Evolutionary conservation across 2,113 vertebrate species (phyloP).

Genomic region (Hippocampus comes): DNA sequence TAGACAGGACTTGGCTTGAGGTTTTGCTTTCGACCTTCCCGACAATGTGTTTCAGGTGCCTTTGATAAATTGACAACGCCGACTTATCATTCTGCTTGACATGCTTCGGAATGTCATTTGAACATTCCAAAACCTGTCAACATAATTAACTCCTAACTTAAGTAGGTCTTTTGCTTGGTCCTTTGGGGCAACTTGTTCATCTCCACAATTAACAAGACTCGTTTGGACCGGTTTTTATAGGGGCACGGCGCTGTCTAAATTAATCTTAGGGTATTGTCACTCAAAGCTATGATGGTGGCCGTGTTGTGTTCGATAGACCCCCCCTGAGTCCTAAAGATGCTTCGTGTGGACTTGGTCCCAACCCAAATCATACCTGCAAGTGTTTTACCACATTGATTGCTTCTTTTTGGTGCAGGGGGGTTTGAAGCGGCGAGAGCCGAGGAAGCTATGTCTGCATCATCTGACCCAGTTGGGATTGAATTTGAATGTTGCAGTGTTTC

Average conservation of each 20-base stretch:
- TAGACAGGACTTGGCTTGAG: not conserved
- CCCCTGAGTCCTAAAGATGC: conserved; percentile 63
- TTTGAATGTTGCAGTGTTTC: conserved; percentile 24
- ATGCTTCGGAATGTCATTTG: conserved; percentile 69
- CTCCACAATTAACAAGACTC: conserved; percentile 75
- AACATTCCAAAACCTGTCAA: conserved; percentile 3
- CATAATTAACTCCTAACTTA: not conserved
- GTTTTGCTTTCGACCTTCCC: not conserved
- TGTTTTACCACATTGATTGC: not conserved
- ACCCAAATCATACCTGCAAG: not conserved
- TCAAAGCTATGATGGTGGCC: conserved; percentile 81
- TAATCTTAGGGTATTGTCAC: conserved; percentile 87
- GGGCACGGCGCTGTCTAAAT: conserved; percentile 81
- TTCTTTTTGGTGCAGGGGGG: not conserved
- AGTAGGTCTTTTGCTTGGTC: not conserved
- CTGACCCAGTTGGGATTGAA: conserved; percentile 5
- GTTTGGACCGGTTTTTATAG: conserved; percentile 87
- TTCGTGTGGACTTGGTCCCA: conserved; percentile 2
- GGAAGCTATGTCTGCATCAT: not conserved
- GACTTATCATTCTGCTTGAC: conserved; percentile 32
- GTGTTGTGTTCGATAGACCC: conserved; percentile 75
- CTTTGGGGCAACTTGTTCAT: conserved; percentile 66
- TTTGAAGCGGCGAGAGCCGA: not conserved
- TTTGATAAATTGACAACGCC: conserved; percentile 11
- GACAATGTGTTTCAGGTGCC: not conserved